A percentile compares a stretch with the other conserved stretches of the same genome.
These are phyloP conservation scores for Caenorhabditis briggsae DNA, from an alignment of 1,140 invertebrate genomes.

Conservation along the genomic window DNA sequence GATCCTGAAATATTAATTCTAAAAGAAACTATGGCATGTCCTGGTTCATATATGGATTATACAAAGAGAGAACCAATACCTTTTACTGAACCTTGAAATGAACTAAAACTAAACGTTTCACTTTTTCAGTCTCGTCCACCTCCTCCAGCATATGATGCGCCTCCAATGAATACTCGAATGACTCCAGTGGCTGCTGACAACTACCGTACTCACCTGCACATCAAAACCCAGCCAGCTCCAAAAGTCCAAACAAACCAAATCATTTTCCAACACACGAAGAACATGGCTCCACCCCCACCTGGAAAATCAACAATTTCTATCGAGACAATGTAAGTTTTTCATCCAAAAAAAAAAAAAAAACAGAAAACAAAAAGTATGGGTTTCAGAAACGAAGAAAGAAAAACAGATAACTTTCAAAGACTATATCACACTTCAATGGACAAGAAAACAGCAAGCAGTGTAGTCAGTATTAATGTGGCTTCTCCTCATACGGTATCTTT, in stretches of 20 bases:
- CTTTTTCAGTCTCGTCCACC: slow-evolving; percentile 41
- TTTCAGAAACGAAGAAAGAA: slow-evolving; percentile 45
- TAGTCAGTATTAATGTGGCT: slow-evolving; percentile 40
- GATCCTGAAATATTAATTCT: no score
- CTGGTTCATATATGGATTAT: no score
- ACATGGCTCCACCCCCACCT: slow-evolving; percentile 38
- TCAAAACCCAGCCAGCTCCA: slow-evolving; percentile 20
- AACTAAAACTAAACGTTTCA: neutral
- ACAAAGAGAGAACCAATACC: no score
- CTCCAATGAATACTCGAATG: slow-evolving; percentile 30
- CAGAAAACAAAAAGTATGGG: neutral
- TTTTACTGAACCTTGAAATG: neutral
- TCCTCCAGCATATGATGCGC: slow-evolving; percentile 4
- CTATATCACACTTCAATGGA: slow-evolving; percentile 46
- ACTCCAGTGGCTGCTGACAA: slow-evolving; percentile 54
- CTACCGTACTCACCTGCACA: slow-evolving; percentile 56
- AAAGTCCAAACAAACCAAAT: neutral
- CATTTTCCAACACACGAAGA: slow-evolving; percentile 15
- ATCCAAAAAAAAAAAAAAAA: neutral
- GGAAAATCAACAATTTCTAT: slow-evolving; percentile 51
- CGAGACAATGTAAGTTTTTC: slow-evolving; percentile 35
- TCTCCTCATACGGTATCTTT: slow-evolving; percentile 40
- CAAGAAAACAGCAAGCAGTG: slow-evolving; percentile 32
- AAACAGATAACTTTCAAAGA: slow-evolving; percentile 35
- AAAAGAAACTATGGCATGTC: no score